Evolutionary conservation across 2,113 vertebrate genomes (phyloP), one percentile per base, ranked within the genome.

Genomic region (Empidonax traillii): DNA sequence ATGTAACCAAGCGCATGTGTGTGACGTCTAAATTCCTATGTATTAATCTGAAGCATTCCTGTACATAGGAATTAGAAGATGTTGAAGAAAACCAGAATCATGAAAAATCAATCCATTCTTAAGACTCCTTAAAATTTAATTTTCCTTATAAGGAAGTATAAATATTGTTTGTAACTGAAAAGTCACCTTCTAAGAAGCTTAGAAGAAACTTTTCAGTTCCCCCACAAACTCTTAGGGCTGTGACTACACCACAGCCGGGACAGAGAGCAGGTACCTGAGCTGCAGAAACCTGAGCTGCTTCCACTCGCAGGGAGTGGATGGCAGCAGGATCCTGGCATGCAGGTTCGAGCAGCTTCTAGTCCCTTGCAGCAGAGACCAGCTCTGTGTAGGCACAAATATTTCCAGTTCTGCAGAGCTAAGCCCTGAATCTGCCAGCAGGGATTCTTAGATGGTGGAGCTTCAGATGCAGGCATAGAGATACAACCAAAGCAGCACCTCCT

Each of bases 101-200:
- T 92, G 83, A 95, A 85, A 31, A 95, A 95, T 85, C 89, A 97
- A 92, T 94, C 77, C 1, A 23, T 65, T 68, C 24, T 47, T 83
- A 27, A 10, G 3, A 69, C 18, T 52, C 20, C 17, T 19, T 59
- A 35, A 62, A 44, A 63, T 18, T 9, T 47, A 61, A 61, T 72
- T 72, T 86, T 81, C 49, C 41, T 7, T n/a, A 0, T 13, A 35
- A 19, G 15, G 59, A 67, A 24, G 51, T 35, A 37, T 27, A 66
- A 44, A 37, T 77, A 24, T 22, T 56, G 55, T 33, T 77, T 67
- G 12, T 43, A 63, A 39, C 75, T 55, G 35, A 80, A 80, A 10
- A 56, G 14, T 12, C 55, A 51, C 72, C 68, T 86, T 77, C 59
- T 80, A 55, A 79, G 55, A 62, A 71, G 22, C 51, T 84, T 24